A percentile compares a stretch with the other conserved stretches of the same genome.
phyloP scores from a whole-genome alignment of 2,113 vertebrate species.

The Aldabrachelys gigantea region DNA sequence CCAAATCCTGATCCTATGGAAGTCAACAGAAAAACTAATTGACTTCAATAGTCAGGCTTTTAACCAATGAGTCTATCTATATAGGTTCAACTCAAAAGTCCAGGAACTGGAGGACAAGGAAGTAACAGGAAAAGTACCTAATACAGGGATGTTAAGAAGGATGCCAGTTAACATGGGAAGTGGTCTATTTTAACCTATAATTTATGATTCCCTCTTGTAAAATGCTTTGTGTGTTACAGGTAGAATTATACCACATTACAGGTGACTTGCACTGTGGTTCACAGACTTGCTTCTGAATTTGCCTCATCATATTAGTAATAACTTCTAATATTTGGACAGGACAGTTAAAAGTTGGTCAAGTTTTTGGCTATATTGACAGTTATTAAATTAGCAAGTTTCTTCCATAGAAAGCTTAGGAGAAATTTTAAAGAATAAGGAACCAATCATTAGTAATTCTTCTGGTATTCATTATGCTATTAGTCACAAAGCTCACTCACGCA shows the following conservation, averaged over 20 bases:
- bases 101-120: neutral
- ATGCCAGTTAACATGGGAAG: neutral
- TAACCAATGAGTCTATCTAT: neutral
- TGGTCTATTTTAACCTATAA: neutral
- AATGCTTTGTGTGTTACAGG: neutral
- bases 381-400: constrained; percentile 62
- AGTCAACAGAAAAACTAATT: neutral
- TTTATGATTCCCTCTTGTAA: neutral
- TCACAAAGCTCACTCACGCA: constrained; percentile 63
- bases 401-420: constrained; percentile 50
- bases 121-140: fast-evolving
- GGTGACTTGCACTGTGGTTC: neutral
- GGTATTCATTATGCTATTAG: constrained; percentile 69
- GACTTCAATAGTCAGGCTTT: neutral
- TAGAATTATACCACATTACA: constrained; percentile 1
- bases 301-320: neutral
- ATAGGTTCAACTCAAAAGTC: neutral
- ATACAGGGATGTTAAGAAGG: neutral
- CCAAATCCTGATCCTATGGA: neutral
- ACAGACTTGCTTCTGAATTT: constrained; percentile 56
- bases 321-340: constrained; percentile 58
- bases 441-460: constrained; percentile 62
- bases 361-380: constrained; percentile 40
- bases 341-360: constrained; percentile 40
- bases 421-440: constrained; percentile 43